Evolutionary conservation across 2,888 invertebrate species (phyloP), one percentile per base, ranked within the genome.

Genomic region (Nephrocerus scutellatus): DNA sequence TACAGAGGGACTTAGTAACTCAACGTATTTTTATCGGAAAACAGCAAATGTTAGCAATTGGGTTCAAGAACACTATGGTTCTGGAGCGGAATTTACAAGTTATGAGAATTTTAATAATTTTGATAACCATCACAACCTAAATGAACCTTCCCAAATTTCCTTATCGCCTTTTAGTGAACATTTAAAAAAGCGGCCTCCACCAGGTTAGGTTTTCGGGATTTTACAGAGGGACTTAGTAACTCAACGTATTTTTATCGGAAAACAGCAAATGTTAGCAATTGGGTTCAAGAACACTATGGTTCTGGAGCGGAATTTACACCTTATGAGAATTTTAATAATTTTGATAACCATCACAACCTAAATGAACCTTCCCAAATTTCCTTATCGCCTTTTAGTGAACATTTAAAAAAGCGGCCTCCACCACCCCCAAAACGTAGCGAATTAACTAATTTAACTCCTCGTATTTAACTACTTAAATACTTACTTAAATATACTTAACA

Each of bases 351-450:
- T n/a, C n/a, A n/a, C n/a, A n/a, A n/a, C n/a, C n/a, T n/a, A n/a
- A n/a, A n/a, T n/a, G n/a, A n/a, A n/a, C n/a, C n/a, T n/a, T n/a
- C n/a, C n/a, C n/a, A n/a, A n/a, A n/a, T n/a, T n/a, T n/a, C n/a
- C n/a, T n/a, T n/a, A n/a, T n/a, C n/a, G n/a, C n/a, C n/a, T n/a
- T n/a, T n/a, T n/a, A n/a, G n/a, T n/a, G n/a, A n/a, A n/a, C 47
- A 62, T 35, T 69, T 75, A 36, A 81, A 80, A 54, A 82, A 84
- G 62, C 73, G 84, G 51, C 87, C 87, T 29, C 90, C 90, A 10
- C 90, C 90, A 3, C 89, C 89, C 21, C 89, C 89, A n/a, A 85
- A 86, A 52, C 77, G 90, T 44, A 85, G 86, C 59, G 88, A 89
- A 60, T 82, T 82, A n/a, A 87, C 86, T n/a, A 85, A 85, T 54